These are phyloP conservation scores for Lomographa bimaculata DNA, from an alignment of 2,888 invertebrate genomes.

Conservation along the genomic window DNA sequence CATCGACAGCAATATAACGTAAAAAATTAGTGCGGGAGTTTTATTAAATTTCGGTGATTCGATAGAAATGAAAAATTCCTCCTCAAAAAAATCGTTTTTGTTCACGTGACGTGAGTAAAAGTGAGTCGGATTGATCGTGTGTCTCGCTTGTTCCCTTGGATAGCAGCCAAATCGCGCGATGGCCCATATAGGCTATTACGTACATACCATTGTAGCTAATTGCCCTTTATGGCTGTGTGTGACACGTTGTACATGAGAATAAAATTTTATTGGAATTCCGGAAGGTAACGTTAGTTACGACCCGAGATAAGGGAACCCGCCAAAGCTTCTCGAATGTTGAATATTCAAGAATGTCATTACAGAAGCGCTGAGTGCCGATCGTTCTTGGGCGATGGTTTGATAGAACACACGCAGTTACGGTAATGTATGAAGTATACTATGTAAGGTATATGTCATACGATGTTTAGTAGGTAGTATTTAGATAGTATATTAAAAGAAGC, in stretches of 20 bases:
- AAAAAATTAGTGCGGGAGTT: conserved; percentile 9
- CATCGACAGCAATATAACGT: conserved; percentile 6
- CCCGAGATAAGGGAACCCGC: conserved; percentile 6
- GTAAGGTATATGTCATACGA: no score
- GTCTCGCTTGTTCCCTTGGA: conserved; percentile 40
- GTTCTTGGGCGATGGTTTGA: background rate
- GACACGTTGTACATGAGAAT: conserved; percentile 43
- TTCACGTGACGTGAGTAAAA: conserved; percentile 12
- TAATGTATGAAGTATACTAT: no score
- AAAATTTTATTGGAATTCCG: conserved; percentile 34
- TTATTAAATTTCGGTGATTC: conserved; percentile 20
- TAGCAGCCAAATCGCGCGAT: conserved; percentile 48
- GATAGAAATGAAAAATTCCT: conserved; percentile 48
- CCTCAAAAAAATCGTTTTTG: conserved; percentile 40
- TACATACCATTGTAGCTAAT: conserved; percentile 65
- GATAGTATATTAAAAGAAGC: no score
- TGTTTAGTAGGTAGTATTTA: no score
- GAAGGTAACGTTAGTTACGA: conserved; percentile 3
- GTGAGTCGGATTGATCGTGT: conserved; percentile 10
- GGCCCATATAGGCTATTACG: conserved; percentile 59
- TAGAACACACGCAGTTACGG: no score
- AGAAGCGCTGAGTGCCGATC: background rate
- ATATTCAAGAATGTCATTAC: conserved; percentile 2
- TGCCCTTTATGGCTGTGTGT: conserved; percentile 56
- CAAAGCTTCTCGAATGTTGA: conserved; percentile 1